phyloP scores from a whole-genome alignment of 2,888 invertebrate genomes.

The Ochropacha duplaris region DNA sequence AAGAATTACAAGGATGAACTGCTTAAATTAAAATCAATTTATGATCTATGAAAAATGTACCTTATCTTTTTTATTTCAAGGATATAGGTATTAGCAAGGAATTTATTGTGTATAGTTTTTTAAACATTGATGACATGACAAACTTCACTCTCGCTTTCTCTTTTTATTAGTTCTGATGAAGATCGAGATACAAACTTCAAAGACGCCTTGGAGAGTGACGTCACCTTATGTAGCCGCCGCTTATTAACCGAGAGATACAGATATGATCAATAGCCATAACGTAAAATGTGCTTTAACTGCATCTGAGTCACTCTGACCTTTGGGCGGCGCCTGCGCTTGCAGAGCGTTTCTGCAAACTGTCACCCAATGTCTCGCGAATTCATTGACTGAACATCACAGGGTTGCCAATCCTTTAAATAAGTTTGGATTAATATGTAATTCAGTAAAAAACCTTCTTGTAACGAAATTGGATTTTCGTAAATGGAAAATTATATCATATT shows the following conservation, averaged over 20 bases:
- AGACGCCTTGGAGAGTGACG: neutral
- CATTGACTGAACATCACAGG: conserved; percentile 46
- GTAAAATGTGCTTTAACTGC: conserved; percentile 6
- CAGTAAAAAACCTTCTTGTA: no score
- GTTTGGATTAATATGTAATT: no score
- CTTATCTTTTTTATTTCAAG: no score
- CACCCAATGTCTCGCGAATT: conserved; percentile 46
- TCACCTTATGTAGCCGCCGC: neutral
- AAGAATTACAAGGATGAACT: neutral
- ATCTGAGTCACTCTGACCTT: conserved; percentile 40
- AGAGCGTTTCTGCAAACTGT: conserved; percentile 44
- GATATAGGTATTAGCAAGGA: no score
- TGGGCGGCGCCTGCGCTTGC: conserved; percentile 51
- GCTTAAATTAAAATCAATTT: no score
- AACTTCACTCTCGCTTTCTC: no score
- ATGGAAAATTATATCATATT: neutral
- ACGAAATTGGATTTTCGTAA: no score
- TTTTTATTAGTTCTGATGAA: no score
- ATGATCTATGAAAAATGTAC: no score
- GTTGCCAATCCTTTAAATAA: conserved; percentile 26
- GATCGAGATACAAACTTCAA: neutral
- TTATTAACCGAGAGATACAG: conserved; percentile 1
- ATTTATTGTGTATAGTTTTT: no score
- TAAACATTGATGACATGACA: no score
- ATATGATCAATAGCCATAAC: conserved; percentile 6